A percentile compares a stretch with the other conserved stretches of the same genome.
Conservation (phyloP, 2,888 invertebrate genomes). For the Spodoptera picta region DNA sequence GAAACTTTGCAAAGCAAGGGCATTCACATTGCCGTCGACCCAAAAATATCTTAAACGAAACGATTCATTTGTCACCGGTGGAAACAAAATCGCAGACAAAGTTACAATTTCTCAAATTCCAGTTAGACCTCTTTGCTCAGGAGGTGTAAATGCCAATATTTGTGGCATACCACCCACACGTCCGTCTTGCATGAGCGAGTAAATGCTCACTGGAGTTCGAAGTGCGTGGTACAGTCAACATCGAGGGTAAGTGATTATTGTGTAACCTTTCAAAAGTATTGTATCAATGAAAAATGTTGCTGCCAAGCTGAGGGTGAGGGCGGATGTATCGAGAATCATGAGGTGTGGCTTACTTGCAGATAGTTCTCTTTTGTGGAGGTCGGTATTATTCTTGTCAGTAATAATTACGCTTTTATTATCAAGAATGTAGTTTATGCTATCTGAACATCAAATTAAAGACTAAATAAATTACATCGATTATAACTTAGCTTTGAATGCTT, state of each 20-base stretch:
- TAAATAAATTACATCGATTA: too few relatives aligned
- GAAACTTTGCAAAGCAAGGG: neutral
- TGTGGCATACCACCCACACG: constrained; percentile 19
- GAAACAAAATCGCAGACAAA: constrained; percentile 23
- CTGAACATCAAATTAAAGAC: too few relatives aligned
- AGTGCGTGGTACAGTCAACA: constrained; percentile 8
- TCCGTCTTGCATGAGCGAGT: constrained; percentile 18
- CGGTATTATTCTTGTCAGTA: too few relatives aligned
- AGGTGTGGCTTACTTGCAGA: too few relatives aligned
- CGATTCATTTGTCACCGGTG: constrained; percentile 30
- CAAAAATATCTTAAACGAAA: constrained; percentile 17
- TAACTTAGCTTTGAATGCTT: too few relatives aligned
- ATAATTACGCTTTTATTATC: too few relatives aligned
- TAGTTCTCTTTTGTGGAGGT: too few relatives aligned
- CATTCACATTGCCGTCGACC: constrained; percentile 18
- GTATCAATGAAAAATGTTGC: too few relatives aligned
- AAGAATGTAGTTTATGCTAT: too few relatives aligned
- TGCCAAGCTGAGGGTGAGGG: too few relatives aligned
- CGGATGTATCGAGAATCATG: too few relatives aligned
- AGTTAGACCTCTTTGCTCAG: constrained; percentile 9
- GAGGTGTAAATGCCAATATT: constrained; percentile 35
- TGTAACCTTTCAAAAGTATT: neutral
- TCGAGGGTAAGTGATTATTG: constrained; percentile 1
- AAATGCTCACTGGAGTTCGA: constrained; percentile 26
- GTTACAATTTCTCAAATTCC: constrained; percentile 27